phyloP scores from a whole-genome alignment of 2,888 invertebrate species.

The Prenolepis imparis region DNA sequence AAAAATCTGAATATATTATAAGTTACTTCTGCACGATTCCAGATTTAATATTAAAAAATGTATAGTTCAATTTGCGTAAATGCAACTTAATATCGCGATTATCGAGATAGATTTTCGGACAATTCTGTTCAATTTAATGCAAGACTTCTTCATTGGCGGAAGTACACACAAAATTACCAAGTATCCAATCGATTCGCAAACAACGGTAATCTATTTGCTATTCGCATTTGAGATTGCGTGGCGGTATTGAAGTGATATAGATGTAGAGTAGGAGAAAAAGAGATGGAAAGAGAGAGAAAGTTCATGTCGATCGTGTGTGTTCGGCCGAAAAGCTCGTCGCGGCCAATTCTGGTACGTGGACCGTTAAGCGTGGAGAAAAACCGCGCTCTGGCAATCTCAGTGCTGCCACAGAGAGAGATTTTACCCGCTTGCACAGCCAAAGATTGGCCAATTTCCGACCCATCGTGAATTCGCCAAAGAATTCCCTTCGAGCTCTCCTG shows the following conservation, averaged over 20 bases:
- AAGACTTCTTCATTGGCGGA: slow-evolving; percentile 1
- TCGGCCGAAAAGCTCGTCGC: slow-evolving; percentile 59
- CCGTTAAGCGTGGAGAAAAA: slow-evolving; percentile 71
- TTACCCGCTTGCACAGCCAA: slow-evolving; percentile 57
- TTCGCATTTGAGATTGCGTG: slow-evolving; percentile 40
- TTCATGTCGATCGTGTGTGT: slow-evolving; percentile 29
- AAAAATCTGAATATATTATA: background rate
- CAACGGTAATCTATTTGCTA: slow-evolving; percentile 59
- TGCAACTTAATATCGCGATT: slow-evolving; percentile 11
- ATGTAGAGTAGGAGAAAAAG: background rate
- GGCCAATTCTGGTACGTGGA: slow-evolving; percentile 67
- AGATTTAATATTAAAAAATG: background rate
- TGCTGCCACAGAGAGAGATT: slow-evolving; percentile 62
- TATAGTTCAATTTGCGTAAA: background rate
- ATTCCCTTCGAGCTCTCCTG: slow-evolving; percentile 46
- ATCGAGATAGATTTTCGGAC: slow-evolving; percentile 1
- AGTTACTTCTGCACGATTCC: background rate
- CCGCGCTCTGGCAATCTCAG: slow-evolving; percentile 69
- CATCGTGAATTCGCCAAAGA: slow-evolving; percentile 57
- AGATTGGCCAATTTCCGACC: slow-evolving; percentile 79
- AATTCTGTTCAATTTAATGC: slow-evolving; percentile 12
- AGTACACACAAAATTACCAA: slow-evolving; percentile 41
- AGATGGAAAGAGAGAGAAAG: background rate
- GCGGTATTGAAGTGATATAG: background rate
- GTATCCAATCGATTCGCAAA: slow-evolving; percentile 40